These are phyloP conservation scores for Lates japonicus DNA, from an alignment of 2,797 vertebrate species.

Conservation along the genomic window DNA sequence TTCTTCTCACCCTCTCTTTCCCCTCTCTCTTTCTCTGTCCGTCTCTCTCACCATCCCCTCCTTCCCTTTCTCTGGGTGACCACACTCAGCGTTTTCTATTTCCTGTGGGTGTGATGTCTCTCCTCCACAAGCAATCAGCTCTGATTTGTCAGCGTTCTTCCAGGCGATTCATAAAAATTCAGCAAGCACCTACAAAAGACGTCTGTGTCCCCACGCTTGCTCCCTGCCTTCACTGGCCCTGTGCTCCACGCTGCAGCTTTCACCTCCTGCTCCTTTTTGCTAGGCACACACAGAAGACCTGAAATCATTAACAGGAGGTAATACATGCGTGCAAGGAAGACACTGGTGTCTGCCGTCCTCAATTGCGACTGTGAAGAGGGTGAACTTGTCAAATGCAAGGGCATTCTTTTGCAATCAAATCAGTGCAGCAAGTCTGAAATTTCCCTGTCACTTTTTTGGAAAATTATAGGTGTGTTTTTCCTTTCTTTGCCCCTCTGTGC, in stretches of 20 bases:
- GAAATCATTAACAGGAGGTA: slow-evolving; percentile 50
- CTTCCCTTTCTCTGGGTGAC: slow-evolving; percentile 78
- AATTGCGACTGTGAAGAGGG: slow-evolving; percentile 32
- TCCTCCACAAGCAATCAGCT: slow-evolving; percentile 86
- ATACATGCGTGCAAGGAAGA: slow-evolving; percentile 48
- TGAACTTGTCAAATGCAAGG: slow-evolving; percentile 57
- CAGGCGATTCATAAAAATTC: slow-evolving; percentile 88
- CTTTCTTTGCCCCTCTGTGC: slow-evolving; percentile 31
- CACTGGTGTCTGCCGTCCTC: slow-evolving; percentile 25
- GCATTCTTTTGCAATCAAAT: slow-evolving; percentile 38
- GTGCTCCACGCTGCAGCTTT: slow-evolving; percentile 57
- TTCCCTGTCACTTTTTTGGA: slow-evolving; percentile 31
- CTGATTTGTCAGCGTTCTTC: slow-evolving; percentile 90
- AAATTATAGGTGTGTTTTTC: slow-evolving; percentile 59
- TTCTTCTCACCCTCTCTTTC: slow-evolving; percentile 53
- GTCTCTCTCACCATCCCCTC: slow-evolving; percentile 68
- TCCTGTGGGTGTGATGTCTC: slow-evolving; percentile 89
- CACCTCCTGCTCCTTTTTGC: slow-evolving; percentile 48
- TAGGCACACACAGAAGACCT: slow-evolving; percentile 50
- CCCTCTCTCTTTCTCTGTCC: slow-evolving; percentile 45
- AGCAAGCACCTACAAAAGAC: slow-evolving; percentile 85
- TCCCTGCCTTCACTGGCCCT: slow-evolving; percentile 58
- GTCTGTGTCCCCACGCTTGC: slow-evolving; percentile 61
- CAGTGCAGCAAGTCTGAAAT: slow-evolving; percentile 32
- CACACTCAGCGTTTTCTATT: slow-evolving; percentile 88